Conservation (phyloP, 2,797 vertebrate species). For the Pteropus rufus region DNA sequence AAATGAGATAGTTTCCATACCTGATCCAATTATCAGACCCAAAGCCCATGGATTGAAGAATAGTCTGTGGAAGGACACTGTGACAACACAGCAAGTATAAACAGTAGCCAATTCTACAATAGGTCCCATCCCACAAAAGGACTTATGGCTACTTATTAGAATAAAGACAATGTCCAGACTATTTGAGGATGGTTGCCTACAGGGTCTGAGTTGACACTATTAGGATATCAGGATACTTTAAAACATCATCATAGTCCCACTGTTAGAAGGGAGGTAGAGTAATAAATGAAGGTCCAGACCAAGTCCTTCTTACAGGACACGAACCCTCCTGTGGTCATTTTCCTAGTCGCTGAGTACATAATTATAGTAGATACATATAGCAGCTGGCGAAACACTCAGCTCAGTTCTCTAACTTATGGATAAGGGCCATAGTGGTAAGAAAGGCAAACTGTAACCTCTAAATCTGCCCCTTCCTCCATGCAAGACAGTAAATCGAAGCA, state of each 20-base stretch:
- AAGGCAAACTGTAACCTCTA: background rate
- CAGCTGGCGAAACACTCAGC: background rate
- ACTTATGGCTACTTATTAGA: background rate
- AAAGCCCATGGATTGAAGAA: background rate
- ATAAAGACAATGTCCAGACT: background rate
- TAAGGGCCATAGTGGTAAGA: background rate
- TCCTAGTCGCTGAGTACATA: background rate
- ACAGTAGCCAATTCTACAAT: background rate
- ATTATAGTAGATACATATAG: background rate
- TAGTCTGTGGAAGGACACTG: background rate
- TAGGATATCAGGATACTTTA: background rate
- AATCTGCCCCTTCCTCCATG: background rate
- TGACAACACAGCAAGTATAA: background rate
- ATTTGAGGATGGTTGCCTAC: background rate
- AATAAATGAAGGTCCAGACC: background rate
- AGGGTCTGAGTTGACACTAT: background rate
- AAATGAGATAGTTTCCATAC: background rate
- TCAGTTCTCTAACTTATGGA: background rate
- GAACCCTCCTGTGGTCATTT: background rate
- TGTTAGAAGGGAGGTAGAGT: background rate
- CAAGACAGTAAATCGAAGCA: background rate
- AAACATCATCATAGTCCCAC: background rate
- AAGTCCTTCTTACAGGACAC: background rate
- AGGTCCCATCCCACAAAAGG: background rate
- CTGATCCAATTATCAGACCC: background rate